phyloP scores from a whole-genome alignment of 1,140 invertebrate species.

The Calycopis cecrops region DNA sequence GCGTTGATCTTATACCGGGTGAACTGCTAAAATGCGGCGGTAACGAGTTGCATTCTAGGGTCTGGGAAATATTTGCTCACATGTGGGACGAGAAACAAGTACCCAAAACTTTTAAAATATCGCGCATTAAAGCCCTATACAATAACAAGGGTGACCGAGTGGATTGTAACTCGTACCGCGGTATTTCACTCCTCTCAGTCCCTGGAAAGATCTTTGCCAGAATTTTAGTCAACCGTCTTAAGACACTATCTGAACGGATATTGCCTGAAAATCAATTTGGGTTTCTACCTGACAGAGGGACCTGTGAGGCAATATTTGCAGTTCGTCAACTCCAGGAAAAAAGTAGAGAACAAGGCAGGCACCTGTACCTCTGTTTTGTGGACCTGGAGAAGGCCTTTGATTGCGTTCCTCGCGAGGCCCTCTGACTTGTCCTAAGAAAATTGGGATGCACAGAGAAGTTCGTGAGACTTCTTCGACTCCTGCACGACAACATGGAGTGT shows the following conservation, averaged over 20 bases:
- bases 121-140: slow-evolving; percentile 23
- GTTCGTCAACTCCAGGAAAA: slow-evolving; percentile 30
- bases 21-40: slow-evolving; percentile 29
- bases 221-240: slow-evolving; percentile 29
- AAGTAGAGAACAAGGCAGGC: slow-evolving; percentile 26
- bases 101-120: slow-evolving; percentile 21
- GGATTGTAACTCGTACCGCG: slow-evolving; percentile 27
- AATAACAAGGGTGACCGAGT: slow-evolving; percentile 31
- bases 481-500: slow-evolving; percentile 28
- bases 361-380: slow-evolving; percentile 29
- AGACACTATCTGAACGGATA: slow-evolving; percentile 22
- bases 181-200: slow-evolving; percentile 30
- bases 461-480: slow-evolving; percentile 24
- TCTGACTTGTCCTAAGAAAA: slow-evolving; percentile 26
- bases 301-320: slow-evolving; percentile 28
- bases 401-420: slow-evolving; percentile 12
- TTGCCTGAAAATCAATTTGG: slow-evolving; percentile 31
- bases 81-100: slow-evolving; percentile 27
- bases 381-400: slow-evolving; percentile 6
- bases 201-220: slow-evolving; percentile 31
- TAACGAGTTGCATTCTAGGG: slow-evolving; percentile 16
- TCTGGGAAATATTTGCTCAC: slow-evolving; percentile 25
- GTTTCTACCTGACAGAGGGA: slow-evolving; percentile 28
- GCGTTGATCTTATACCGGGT: too few species aligned
- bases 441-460: slow-evolving; percentile 27